Evolutionary conservation across 2,888 invertebrate species (phyloP).

Genomic region (Volucella inflata): DNA sequence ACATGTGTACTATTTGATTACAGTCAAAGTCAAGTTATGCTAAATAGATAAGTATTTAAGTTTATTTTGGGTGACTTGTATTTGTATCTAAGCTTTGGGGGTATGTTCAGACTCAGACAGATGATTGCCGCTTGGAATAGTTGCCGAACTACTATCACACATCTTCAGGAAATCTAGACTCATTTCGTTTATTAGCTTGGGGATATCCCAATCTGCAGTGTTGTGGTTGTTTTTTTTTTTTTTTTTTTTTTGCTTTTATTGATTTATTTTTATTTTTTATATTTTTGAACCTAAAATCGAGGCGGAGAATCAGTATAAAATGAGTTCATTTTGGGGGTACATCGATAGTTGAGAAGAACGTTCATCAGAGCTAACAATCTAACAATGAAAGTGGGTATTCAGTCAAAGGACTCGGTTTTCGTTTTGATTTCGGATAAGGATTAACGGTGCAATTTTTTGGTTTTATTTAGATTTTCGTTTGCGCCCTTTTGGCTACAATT

Average conservation of each 20-base stretch:
- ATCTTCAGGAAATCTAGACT: slow-evolving; percentile 11
- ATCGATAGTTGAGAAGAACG: slow-evolving; percentile 57
- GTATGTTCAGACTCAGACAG: background rate
- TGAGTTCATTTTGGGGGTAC: slow-evolving; percentile 24
- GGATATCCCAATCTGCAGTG: slow-evolving; percentile 1
- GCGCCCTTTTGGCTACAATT: slow-evolving; percentile 51
- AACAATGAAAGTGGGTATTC: slow-evolving; percentile 57
- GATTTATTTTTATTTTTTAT: background rate
- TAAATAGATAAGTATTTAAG: slow-evolving; percentile 18
- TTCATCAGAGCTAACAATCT: slow-evolving; percentile 29
- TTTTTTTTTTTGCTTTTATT: too few species aligned
- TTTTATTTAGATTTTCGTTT: slow-evolving; percentile 47
- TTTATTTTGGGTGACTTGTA: background rate
- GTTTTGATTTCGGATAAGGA: slow-evolving; percentile 6
- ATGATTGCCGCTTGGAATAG: background rate
- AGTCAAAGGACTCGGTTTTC: background rate
- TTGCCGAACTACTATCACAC: slow-evolving; percentile 36
- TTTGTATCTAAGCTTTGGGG: slow-evolving; percentile 4
- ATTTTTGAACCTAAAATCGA: slow-evolving; percentile 8
- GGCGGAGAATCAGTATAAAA: slow-evolving; percentile 64
- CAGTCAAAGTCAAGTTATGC: slow-evolving; percentile 40
- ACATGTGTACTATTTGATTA: too few species aligned
- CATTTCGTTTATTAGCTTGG: background rate
- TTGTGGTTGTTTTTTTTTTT: background rate
- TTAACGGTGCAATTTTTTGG: slow-evolving; percentile 17